Percentiles rank a stretch among this genome's conserved stretches.
These are phyloP conservation scores for Caenorhabditis drosophilae DNA, from an alignment of 2,888 invertebrate genomes.

Conservation along the genomic window DNA sequence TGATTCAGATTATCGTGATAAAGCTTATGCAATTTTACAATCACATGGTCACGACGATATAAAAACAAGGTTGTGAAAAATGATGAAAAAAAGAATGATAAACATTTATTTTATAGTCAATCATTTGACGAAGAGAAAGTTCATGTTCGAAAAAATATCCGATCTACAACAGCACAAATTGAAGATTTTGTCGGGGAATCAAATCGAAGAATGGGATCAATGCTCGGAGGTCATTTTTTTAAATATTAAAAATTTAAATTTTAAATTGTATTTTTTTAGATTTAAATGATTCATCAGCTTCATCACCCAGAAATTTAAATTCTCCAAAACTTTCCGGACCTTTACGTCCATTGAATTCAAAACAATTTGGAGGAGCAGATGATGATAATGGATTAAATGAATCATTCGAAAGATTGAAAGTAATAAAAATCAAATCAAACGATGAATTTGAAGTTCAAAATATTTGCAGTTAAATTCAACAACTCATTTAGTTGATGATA, in stretches of 20 bases:
- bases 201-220: not conserved
- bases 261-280: no score
- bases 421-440: not conserved
- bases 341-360: slow-evolving; percentile 10
- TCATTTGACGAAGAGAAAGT: slow-evolving; percentile 4
- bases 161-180: slow-evolving; percentile 16
- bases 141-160: slow-evolving; percentile 12
- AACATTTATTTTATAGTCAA: no score
- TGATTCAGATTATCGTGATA: slow-evolving; percentile 28
- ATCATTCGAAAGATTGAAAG: slow-evolving; percentile 29
- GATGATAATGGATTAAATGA: slow-evolving; percentile 13
- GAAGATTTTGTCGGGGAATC: slow-evolving; percentile 15
- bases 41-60: slow-evolving; percentile 18
- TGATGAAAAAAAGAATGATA: no score
- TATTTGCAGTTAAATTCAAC: slow-evolving; percentile 27
- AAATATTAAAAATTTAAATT: no score
- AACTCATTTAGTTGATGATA: slow-evolving; percentile 23
- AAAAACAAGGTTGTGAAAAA: no score
- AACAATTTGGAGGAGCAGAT: no score
- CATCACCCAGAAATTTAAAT: not conserved
- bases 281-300: not conserved
- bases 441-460: no score
- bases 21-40: slow-evolving; percentile 24
- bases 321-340: slow-evolving; percentile 5
- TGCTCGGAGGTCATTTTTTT: no score